A percentile compares a stretch with the other conserved stretches of the same genome.
These are phyloP conservation scores for Neosilurus hyrtlii DNA, from an alignment of 2,797 vertebrate genomes.

Conservation along the genomic window DNA sequence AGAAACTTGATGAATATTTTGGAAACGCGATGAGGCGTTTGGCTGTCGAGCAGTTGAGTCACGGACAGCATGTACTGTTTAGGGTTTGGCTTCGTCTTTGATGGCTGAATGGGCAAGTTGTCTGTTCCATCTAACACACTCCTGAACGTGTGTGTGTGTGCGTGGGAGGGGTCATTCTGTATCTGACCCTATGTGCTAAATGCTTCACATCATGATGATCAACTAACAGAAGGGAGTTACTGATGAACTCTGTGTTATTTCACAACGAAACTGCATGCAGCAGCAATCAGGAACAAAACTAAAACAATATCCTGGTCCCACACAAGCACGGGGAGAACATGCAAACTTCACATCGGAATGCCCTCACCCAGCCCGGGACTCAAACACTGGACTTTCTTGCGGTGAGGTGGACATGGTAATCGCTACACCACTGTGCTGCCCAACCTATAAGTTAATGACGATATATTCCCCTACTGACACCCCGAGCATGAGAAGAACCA, in stretches of 20 bases:
- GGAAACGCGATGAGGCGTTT: conserved; percentile 43
- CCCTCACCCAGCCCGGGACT: too few species aligned
- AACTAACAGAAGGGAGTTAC: background rate
- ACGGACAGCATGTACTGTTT: conserved; percentile 3
- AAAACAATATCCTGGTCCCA: background rate
- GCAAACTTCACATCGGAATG: too few species aligned
- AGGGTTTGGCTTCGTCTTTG: conserved; percentile 18
- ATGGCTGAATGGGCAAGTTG: conserved; percentile 24
- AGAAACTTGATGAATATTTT: conserved; percentile 40
- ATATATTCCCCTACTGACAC: background rate
- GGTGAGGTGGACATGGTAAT: too few species aligned
- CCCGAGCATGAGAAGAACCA: background rate
- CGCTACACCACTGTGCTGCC: too few species aligned
- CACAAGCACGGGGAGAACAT: too few species aligned
- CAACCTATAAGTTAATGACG: background rate
- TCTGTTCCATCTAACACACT: conserved; percentile 33
- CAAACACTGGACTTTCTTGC: too few species aligned
- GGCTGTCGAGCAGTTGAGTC: conserved; percentile 23
- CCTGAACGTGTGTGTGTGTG: background rate
- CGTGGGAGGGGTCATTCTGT: background rate
- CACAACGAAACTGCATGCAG: background rate
- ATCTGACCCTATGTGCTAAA: background rate
- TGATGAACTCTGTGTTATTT: background rate
- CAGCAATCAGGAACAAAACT: background rate
- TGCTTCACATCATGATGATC: background rate